Conservation (phyloP, 2,888 invertebrate species). For the Tineola bisselliella region DNA sequence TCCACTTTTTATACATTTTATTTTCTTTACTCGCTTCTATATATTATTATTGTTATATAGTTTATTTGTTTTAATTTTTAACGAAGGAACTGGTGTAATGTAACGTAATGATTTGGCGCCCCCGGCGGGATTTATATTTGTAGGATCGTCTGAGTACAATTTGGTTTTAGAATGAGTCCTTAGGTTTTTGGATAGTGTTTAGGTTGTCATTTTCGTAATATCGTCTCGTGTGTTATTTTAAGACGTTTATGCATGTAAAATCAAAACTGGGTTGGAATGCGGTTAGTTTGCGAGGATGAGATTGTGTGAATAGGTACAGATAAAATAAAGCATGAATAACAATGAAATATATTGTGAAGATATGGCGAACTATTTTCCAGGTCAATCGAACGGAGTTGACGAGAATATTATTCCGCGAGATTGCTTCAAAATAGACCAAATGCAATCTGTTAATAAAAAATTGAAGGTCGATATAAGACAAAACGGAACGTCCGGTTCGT, state of each 20-base stretch:
- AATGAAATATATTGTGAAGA: slow-evolving; percentile 29
- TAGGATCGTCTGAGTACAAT: not conserved
- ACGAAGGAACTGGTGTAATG: slow-evolving; percentile 62
- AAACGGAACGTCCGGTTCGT: slow-evolving; percentile 58
- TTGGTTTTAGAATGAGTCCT: not conserved
- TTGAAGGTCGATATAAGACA: slow-evolving; percentile 41
- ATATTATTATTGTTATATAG: slow-evolving; percentile 4
- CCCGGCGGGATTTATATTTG: slow-evolving; percentile 36
- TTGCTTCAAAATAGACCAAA: slow-evolving; percentile 42
- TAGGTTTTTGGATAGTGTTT: not conserved
- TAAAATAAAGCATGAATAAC: not conserved
- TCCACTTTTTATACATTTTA: slow-evolving; percentile 31
- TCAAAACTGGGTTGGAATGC: slow-evolving; percentile 9
- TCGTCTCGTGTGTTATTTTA: not conserved
- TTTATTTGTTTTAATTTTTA: not conserved
- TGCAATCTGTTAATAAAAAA: slow-evolving; percentile 49
- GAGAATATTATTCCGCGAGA: slow-evolving; percentile 56
- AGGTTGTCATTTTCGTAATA: not conserved
- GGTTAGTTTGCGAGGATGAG: not conserved
- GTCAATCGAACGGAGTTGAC: slow-evolving; percentile 55
- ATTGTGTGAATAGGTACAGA: not conserved
- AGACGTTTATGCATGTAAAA: not conserved
- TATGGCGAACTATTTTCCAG: slow-evolving; percentile 47
- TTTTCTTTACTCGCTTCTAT: slow-evolving; percentile 22
- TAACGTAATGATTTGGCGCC: slow-evolving; percentile 58